These are phyloP conservation scores for Drosophila recens DNA, from an alignment of 2,888 invertebrate genomes.

Conservation along the genomic window DNA sequence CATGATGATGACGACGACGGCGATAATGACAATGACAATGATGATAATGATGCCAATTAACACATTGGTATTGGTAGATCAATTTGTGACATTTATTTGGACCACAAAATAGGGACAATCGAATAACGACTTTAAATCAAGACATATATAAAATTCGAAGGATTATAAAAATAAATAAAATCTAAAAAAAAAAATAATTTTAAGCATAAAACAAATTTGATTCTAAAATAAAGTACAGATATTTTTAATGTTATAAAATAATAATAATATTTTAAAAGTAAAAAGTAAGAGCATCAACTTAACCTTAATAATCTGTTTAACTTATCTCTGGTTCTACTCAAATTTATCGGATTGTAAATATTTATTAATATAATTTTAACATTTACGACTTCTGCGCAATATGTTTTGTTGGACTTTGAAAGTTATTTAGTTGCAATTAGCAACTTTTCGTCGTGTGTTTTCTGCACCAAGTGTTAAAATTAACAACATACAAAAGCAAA, in stretches of 20 bases:
- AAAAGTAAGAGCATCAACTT: neutral
- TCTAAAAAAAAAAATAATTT: neutral
- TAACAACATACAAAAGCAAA: slow-evolving; percentile 43
- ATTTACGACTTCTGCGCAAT: slow-evolving; percentile 15
- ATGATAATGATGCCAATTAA: slow-evolving; percentile 48
- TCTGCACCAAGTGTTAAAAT: slow-evolving; percentile 58
- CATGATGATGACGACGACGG: slow-evolving; percentile 43
- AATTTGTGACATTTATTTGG: slow-evolving; percentile 19
- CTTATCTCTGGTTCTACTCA: neutral
- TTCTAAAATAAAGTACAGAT: no score
- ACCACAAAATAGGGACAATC: neutral
- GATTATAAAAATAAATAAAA: neutral
- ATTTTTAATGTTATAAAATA: neutral
- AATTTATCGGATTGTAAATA: slow-evolving; percentile 13
- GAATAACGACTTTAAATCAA: neutral
- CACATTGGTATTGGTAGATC: slow-evolving; percentile 47
- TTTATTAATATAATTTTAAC: slow-evolving; percentile 24
- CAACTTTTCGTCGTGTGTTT: slow-evolving; percentile 35
- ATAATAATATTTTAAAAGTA: neutral
- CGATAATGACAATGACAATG: slow-evolving; percentile 13
- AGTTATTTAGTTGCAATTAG: slow-evolving; percentile 56
- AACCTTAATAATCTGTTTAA: neutral
- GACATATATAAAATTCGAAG: neutral
- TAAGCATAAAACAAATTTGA: neutral
- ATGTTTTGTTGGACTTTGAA: slow-evolving; percentile 21